Evolutionary conservation across 1,140 invertebrate genomes (phyloP).

Genomic region (Penaeus indicus): DNA sequence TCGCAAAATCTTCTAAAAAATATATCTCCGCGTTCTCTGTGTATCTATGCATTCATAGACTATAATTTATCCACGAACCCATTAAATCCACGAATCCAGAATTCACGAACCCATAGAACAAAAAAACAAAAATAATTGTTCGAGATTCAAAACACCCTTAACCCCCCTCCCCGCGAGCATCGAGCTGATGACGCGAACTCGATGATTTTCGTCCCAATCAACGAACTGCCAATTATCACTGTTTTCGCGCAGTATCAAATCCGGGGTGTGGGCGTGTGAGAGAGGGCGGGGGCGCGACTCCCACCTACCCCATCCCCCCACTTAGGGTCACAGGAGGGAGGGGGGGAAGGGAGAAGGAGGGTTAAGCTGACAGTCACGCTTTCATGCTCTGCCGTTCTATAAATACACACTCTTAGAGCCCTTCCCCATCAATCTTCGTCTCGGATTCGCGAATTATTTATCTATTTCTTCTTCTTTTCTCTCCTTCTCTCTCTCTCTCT

Average conservation of each 20-base stretch:
- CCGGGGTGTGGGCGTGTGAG: no score
- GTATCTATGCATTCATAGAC: no score
- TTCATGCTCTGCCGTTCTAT: no score
- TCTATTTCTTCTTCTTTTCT: neutral
- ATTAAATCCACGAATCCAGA: neutral
- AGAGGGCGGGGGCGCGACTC: neutral
- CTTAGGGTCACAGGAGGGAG: neutral
- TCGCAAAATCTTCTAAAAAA: no score
- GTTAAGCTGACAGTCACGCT: neutral
- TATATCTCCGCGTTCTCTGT: no score
- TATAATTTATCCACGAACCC: neutral
- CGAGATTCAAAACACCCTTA: neutral
- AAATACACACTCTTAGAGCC: no score
- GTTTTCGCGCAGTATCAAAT: no score
- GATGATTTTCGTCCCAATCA: no score
- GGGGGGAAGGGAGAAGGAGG: neutral
- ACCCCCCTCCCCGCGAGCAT: no score
- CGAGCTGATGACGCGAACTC: no score
- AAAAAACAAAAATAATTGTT: neutral
- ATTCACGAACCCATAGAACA: neutral
- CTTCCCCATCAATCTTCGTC: neutral
- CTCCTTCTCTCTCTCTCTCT: constrained; percentile 4
- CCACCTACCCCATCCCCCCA: neutral
- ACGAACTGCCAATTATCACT: no score
- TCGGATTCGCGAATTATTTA: neutral